Evolutionary conservation across 2,888 invertebrate genomes (phyloP).

Genomic region (Drosophila fulvimacula): DNA sequence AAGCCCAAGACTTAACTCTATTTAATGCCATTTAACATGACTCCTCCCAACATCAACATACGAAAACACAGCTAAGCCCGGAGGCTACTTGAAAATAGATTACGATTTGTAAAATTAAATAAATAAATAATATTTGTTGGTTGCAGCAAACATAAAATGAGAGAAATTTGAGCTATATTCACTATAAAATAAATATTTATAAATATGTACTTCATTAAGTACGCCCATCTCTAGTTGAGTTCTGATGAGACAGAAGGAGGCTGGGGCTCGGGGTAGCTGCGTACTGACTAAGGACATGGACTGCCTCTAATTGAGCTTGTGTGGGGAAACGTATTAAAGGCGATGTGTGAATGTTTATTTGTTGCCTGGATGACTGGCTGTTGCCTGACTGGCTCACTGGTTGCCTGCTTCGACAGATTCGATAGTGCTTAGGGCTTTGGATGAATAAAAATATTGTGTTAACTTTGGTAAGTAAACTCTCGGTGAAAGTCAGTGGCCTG

Average conservation of each 20-base stretch:
- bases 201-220: constrained; percentile 2
- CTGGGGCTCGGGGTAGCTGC: background rate
- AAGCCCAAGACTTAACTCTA: background rate
- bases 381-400: background rate
- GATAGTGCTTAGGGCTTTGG: constrained; percentile 63
- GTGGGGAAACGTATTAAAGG: constrained; percentile 73
- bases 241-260: background rate
- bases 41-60: background rate
- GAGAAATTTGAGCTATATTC: background rate
- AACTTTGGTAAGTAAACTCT: constrained; percentile 68
- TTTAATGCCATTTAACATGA: background rate
- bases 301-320: constrained; percentile 77
- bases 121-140: background rate
- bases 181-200: background rate
- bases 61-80: background rate
- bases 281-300: constrained; percentile 31
- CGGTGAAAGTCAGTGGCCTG: constrained; percentile 24
- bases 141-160: background rate
- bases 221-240: constrained; percentile 22
- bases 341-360: constrained; percentile 73
- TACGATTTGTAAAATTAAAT: background rate
- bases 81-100: background rate
- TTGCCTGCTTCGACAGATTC: constrained; percentile 47
- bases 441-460: constrained; percentile 79
- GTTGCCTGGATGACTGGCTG: constrained; percentile 9